These are phyloP conservation scores for Coenonympha arcania DNA, from an alignment of 2,888 invertebrate species.

Conservation along the genomic window DNA sequence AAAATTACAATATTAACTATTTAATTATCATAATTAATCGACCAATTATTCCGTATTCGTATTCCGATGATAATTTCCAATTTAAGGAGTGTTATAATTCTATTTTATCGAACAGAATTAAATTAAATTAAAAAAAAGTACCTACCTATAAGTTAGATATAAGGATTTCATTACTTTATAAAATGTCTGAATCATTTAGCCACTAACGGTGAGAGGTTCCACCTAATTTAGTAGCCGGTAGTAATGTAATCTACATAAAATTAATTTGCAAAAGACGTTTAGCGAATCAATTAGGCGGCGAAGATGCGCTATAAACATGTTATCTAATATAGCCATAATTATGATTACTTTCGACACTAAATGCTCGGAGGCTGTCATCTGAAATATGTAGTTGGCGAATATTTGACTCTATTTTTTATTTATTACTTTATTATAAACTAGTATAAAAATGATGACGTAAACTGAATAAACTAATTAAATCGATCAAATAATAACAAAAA, in stretches of 20 bases:
- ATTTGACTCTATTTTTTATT: no score
- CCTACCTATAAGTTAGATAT: no score
- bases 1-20: not conserved
- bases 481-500: no score
- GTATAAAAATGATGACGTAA: no score
- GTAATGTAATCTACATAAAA: not conserved
- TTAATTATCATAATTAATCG: not conserved
- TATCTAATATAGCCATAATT: slow-evolving; percentile 2
- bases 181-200: not conserved
- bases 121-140: no score
- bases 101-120: no score
- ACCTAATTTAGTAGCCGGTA: not conserved
- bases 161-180: not conserved
- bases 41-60: no score
- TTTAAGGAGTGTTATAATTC: no score
- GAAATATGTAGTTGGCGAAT: slow-evolving; percentile 51
- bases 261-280: not conserved
- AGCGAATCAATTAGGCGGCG: not conserved
- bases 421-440: no score
- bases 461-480: no score
- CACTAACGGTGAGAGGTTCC: not conserved
- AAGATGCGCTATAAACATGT: not conserved
- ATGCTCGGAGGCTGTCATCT: slow-evolving; percentile 24
- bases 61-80: no score
- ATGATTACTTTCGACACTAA: not conserved